Base-by-base conservation (phyloP, 37 sponge, comb jelly and placozoan genomes). In the Halisarca cf. caerulea region DNA sequence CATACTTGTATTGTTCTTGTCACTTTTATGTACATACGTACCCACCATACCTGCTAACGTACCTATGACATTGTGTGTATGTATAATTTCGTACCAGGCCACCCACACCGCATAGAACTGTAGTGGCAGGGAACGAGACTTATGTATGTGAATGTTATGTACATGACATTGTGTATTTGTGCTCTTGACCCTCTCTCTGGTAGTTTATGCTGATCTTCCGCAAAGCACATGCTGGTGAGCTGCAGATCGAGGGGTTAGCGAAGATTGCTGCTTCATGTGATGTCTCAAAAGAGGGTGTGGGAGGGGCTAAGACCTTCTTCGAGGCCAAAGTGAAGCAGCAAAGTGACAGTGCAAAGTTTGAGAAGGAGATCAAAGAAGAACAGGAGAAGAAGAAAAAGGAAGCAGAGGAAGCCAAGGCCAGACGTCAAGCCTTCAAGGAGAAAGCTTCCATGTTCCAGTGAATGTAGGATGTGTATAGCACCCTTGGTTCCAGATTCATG, bases 291-390 rank as follows among this genome's bases (percentile, higher is more conserved):
- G 97, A 94, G 59, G 97, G 97, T 36, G 97, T 96, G 24, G 77
- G 80, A 0, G 95, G 95, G 30, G 97, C 97, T 8, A 96, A 96
- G 90, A 84, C 79, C 57, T 96, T 96, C 89, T 96, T 96, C 84
- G 97, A 96, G 80, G 90, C 97, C 36, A 96, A 94, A 77, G 92
- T 84, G 21, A 71, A 89, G 57, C 88, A 91, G 79, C 78, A 74
- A 21, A 58, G 75, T n/a, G 57, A 74, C 23, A 88, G 86, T 60
- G 88, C 92, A 28, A 94, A 89, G 43, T 94, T 94, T 88, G 97
- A 96, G 78, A 41, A 87, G 58, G 97, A 96, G 79, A 94, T 96
- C 54, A 91, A 84, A 59, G 92, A 47, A 32, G 97, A 96, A 58
- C 95, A 96, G 54, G 97, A 96, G 81, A 91, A 59, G 72, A 96